Conservation (phyloP, 2,113 vertebrate genomes). For the Sinocyclocheilus maitianheensis region DNA sequence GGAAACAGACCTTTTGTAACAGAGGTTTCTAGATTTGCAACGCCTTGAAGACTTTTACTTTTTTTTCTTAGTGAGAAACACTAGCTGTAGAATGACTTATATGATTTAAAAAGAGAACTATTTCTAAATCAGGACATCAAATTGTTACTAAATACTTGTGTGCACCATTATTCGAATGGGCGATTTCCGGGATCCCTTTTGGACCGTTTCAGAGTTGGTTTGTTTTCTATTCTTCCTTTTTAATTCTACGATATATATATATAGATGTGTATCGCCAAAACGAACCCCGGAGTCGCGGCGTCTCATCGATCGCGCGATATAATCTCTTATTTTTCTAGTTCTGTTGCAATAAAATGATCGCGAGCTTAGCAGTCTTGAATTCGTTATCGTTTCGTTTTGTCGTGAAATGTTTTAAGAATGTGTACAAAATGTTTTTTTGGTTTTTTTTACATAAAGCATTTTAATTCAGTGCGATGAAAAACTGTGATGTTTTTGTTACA, state of each 20-base stretch:
- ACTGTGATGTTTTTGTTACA: slow-evolving; percentile 73
- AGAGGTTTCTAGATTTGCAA: slow-evolving; percentile 94
- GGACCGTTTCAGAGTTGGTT: slow-evolving; percentile 65
- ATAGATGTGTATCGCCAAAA: slow-evolving; percentile 73
- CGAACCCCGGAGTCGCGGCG: slow-evolving; percentile 84
- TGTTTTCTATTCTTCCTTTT: slow-evolving; percentile 75
- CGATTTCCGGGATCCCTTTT: slow-evolving; percentile 80
- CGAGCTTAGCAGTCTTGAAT: slow-evolving; percentile 98
- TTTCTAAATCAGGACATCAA: slow-evolving; percentile 89
- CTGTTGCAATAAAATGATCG: slow-evolving; percentile 84
- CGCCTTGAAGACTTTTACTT: slow-evolving; percentile 88
- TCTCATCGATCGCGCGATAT: slow-evolving; percentile 86
- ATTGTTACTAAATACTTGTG: slow-evolving; percentile 89
- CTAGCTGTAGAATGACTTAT: slow-evolving; percentile 96
- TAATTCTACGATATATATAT: slow-evolving; percentile 68
- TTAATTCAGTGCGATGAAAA: slow-evolving; percentile 78
- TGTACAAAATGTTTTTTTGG: slow-evolving; percentile 67
- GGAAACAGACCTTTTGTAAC: slow-evolving; percentile 86
- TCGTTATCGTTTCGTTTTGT: slow-evolving; percentile 66
- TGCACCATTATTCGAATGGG: slow-evolving; percentile 84
- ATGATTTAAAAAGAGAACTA: slow-evolving; percentile 79
- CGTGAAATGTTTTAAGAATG: slow-evolving; percentile 77
- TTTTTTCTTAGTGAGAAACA: slow-evolving; percentile 94
- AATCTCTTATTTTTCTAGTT: slow-evolving; percentile 84
- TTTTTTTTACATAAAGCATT: slow-evolving; percentile 70